phyloP scores from a whole-genome alignment of 2,888 invertebrate genomes.

The Liodrosophila aerea region DNA sequence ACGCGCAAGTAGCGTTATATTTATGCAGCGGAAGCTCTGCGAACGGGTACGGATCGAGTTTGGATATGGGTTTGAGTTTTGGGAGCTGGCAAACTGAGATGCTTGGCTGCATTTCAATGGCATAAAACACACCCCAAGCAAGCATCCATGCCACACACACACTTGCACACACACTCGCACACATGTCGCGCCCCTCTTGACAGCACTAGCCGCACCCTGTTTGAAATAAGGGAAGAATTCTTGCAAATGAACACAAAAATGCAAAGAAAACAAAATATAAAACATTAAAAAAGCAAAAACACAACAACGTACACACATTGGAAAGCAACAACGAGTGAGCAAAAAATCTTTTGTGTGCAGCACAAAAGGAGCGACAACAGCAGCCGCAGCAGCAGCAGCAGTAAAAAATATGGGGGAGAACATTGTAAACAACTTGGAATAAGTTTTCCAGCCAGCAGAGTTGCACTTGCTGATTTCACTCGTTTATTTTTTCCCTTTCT shows the following conservation, averaged over 20 bases:
- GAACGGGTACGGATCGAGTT: conserved; percentile 13
- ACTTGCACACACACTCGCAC: conserved; percentile 26
- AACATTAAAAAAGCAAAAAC: conserved; percentile 20
- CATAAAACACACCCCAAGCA: conserved; percentile 59
- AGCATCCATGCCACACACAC: conserved; percentile 29
- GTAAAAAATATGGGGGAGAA: conserved; percentile 33
- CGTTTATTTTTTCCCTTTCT: conserved; percentile 9
- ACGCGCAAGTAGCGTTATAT: conserved; percentile 73
- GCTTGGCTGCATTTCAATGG: conserved; percentile 75
- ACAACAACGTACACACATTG: conserved; percentile 30
- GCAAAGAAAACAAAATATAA: conserved; percentile 42
- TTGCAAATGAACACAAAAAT: conserved; percentile 76
- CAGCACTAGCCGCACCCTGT: conserved; percentile 43
- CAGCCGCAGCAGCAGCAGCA: conserved; percentile 22
- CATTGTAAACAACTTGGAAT: conserved; percentile 57
- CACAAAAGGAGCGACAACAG: conserved; percentile 65
- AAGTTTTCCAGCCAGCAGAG: conserved; percentile 43
- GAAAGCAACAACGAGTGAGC: conserved; percentile 48
- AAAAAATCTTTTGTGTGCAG: conserved; percentile 74
- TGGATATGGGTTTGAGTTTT: conserved; percentile 5
- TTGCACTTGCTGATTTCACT: conserved; percentile 34
- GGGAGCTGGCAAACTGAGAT: conserved; percentile 50
- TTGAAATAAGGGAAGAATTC: conserved; percentile 76
- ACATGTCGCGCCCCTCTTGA: conserved; percentile 43
- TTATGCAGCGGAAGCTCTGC: conserved; percentile 71